Base-by-base conservation (phyloP, 2,113 vertebrate species). In the Eubucco bourcierii region DNA sequence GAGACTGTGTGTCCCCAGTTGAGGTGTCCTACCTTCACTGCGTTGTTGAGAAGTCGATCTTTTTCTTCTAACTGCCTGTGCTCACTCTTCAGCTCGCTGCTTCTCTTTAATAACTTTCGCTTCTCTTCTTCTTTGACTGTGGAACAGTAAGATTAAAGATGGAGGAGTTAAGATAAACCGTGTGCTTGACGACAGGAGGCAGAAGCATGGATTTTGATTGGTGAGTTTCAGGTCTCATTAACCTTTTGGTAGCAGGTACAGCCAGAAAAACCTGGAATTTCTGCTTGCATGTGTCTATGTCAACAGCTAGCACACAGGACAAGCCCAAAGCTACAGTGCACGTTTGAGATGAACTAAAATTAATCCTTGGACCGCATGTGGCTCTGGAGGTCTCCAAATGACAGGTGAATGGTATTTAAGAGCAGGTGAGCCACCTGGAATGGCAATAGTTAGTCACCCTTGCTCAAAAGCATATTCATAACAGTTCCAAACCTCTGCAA, bases 101-200 rank as follows among this genome's bases (percentile, higher is more conserved):
- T 98, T 59, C 98, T 98, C 94, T 98, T 98, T 88, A 99, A 84
- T 84, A 99, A 97, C 75, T 98, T 98, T 64, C 98, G 97, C 95
- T 99, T 99, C 97, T 99, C 99, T 47, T 99, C 99, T 97, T 99
- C 99, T 96, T 99, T 98, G 94, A 99, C 99, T 99, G 93, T 12
- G 6, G 53, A 91, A 92, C 75, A 96, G 78, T 27, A 60, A 95
- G 46, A 85, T 95, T 59, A 80, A 84, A 55, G 73, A 85, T 66
- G 55, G 33, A 55, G 55, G 80, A 56, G 58, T 87, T 90, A 84
- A 74, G 85, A 18, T n/a, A 67, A 83, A 87, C 23, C 8, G 6
- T 18, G 37, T 0, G 7, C 56, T 55, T 60, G 44, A 50, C 55
- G 55, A 41, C 21, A 75, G 34, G 58, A 63, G 56, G 33, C 58